These are phyloP conservation scores for Pammene fasciana DNA, from an alignment of 2,888 invertebrate genomes.

Conservation along the genomic window DNA sequence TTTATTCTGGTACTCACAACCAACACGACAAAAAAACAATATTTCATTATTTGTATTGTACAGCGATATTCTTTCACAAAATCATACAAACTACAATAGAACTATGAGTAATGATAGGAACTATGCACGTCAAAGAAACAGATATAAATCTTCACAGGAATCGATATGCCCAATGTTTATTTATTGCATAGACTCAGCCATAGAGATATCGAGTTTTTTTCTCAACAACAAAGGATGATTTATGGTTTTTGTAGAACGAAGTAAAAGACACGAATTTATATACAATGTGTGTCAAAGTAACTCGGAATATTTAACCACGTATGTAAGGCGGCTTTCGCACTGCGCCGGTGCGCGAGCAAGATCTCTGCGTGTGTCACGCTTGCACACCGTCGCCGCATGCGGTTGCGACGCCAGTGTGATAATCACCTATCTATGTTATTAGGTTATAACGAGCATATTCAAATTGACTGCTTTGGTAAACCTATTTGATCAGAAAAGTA, in stretches of 20 bases:
- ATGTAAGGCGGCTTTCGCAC: too few relatives aligned
- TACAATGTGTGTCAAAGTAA: not conserved
- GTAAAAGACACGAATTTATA: constrained; percentile 2
- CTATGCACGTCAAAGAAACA: constrained; percentile 66
- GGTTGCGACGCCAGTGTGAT: too few relatives aligned
- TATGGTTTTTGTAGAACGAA: constrained; percentile 53
- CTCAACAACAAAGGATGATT: constrained; percentile 74
- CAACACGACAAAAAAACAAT: constrained; percentile 11
- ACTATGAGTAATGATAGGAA: constrained; percentile 73
- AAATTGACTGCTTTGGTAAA: too few relatives aligned
- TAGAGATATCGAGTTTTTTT: constrained; percentile 66
- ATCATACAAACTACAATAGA: constrained; percentile 57
- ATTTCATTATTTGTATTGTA: constrained; percentile 31
- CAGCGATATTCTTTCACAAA: constrained; percentile 19
- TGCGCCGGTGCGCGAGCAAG: too few relatives aligned
- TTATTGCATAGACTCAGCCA: constrained; percentile 68
- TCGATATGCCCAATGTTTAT: constrained; percentile 76
- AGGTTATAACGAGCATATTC: too few relatives aligned
- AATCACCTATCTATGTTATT: too few relatives aligned
- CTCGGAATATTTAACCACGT: not conserved
- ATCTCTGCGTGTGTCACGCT: too few relatives aligned
- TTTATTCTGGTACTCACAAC: not conserved
- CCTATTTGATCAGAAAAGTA: too few relatives aligned
- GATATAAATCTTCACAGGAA: constrained; percentile 80
- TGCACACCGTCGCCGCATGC: too few relatives aligned